phyloP scores from a whole-genome alignment of 2,797 vertebrate genomes.

The Okamejei kenojei region DNA sequence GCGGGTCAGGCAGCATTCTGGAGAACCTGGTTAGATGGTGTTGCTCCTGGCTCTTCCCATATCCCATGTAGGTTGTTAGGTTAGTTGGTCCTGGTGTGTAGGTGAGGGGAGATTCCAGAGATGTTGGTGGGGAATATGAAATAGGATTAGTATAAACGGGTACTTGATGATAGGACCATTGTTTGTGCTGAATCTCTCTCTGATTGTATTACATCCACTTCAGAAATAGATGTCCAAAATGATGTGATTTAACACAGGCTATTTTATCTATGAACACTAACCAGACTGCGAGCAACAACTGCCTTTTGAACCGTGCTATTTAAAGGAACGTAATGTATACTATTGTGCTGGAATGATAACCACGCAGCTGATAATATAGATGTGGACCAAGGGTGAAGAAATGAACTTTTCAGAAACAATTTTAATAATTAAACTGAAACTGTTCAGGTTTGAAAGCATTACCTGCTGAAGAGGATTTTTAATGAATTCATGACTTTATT shows the following conservation, averaged over 20 bases:
- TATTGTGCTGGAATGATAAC: constrained; percentile 1
- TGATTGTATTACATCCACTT: neutral
- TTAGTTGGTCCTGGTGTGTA: too few relatives aligned
- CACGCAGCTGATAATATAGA: neutral
- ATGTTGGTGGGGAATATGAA: too few relatives aligned
- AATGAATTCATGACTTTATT: neutral
- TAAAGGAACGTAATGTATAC: neutral
- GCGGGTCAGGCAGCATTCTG: too few relatives aligned
- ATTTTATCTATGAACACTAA: neutral
- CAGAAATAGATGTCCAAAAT: neutral
- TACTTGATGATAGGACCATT: too few relatives aligned
- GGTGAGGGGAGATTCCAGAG: too few relatives aligned
- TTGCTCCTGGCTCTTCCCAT: too few relatives aligned
- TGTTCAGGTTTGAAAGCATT: neutral
- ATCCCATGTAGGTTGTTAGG: too few relatives aligned
- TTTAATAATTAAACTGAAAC: neutral
- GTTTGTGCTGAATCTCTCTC: too few relatives aligned
- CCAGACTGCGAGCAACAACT: neutral
- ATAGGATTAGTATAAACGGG: too few relatives aligned
- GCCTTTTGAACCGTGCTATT: neutral
- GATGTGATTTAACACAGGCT: neutral
- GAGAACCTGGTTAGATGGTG: too few relatives aligned
- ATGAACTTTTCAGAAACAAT: neutral
- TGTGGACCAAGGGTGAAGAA: neutral
- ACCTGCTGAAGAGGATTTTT: neutral